Evolutionary conservation across 2,797 vertebrate species (phyloP).

Genomic region (Anabas testudineus): DNA sequence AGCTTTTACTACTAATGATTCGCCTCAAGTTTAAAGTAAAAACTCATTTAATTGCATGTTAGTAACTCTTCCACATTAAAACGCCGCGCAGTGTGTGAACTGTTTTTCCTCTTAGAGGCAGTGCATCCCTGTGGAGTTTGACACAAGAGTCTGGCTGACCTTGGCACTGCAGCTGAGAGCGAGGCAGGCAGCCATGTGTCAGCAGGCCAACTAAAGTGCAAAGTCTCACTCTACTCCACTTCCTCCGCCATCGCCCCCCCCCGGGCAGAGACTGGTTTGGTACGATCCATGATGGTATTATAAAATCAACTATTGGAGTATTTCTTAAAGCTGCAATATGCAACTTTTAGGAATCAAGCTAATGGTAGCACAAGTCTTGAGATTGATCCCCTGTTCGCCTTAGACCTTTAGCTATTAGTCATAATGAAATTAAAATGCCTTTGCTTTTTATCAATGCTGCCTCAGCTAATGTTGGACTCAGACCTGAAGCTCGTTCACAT

Average conservation of each 20-base stretch:
- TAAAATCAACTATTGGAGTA: not conserved
- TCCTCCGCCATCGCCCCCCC: slow-evolving; percentile 30
- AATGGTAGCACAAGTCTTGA: not conserved
- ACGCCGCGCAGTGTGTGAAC: not conserved
- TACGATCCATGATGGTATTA: slow-evolving; percentile 18
- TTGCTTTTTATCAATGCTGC: too few relatives aligned
- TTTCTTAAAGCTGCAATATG: not conserved
- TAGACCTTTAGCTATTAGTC: too few relatives aligned
- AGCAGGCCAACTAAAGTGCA: slow-evolving; percentile 22
- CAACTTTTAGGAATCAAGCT: not conserved
- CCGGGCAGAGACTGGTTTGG: slow-evolving; percentile 17
- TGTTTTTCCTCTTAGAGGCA: slow-evolving; percentile 22
- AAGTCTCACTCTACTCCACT: slow-evolving; percentile 17
- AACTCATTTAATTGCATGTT: not conserved
- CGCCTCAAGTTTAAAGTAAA: not conserved
- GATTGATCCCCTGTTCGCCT: not conserved
- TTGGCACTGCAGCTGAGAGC: slow-evolving; percentile 39
- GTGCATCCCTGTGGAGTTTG: slow-evolving; percentile 16
- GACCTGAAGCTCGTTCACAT: not conserved
- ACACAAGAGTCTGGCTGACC: slow-evolving; percentile 49
- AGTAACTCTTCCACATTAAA: slow-evolving; percentile 3
- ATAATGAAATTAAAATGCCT: too few relatives aligned
- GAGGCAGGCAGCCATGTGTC: slow-evolving; percentile 41
- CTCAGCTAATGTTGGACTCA: too few relatives aligned
- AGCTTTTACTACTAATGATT: not conserved